Percentiles rank a stretch among this genome's conserved stretches.
Conservation (phyloP, 37 sponge, comb jelly and placozoan genomes). For the Cliona cf. orientalis region DNA sequence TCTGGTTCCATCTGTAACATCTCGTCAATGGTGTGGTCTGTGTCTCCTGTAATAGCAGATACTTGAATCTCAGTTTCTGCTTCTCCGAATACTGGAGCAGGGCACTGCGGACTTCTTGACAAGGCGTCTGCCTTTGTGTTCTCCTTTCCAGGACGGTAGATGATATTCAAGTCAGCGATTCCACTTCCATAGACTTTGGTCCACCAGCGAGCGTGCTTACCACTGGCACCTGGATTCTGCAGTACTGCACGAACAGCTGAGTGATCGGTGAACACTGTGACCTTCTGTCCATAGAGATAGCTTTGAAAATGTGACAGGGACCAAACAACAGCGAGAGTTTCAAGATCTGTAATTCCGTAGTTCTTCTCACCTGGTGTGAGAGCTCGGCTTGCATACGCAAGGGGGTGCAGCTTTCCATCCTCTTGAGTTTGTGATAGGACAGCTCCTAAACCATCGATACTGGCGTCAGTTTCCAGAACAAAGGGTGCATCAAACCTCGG, state of each 20-base stretch:
- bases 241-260: constrained; percentile 67
- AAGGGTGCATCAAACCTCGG: constrained; percentile 23
- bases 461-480: not conserved
- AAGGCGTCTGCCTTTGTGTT: constrained; percentile 60
- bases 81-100: too few species aligned
- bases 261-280: constrained; percentile 35
- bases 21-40: too few species aligned
- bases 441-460: not conserved
- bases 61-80: too few species aligned
- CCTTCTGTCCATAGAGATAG: constrained; percentile 17
- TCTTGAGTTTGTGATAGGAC: constrained; percentile 17
- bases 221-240: constrained; percentile 28
- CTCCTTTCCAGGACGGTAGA: constrained; percentile 31
- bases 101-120: constrained; percentile 26
- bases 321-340: constrained; percentile 36
- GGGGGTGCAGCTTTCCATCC: not conserved
- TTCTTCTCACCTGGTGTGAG: constrained; percentile 24
- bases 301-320: constrained; percentile 1
- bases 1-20: too few species aligned
- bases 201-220: constrained; percentile 71
- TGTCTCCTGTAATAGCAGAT: too few species aligned
- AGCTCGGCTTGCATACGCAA: constrained; percentile 34
- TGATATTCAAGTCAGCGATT: constrained; percentile 6
- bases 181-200: constrained; percentile 37
- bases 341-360: constrained; percentile 14